Evolutionary conservation across 2,888 invertebrate genomes (phyloP).

Genomic region (Sinodicranocentrus sp.): DNA sequence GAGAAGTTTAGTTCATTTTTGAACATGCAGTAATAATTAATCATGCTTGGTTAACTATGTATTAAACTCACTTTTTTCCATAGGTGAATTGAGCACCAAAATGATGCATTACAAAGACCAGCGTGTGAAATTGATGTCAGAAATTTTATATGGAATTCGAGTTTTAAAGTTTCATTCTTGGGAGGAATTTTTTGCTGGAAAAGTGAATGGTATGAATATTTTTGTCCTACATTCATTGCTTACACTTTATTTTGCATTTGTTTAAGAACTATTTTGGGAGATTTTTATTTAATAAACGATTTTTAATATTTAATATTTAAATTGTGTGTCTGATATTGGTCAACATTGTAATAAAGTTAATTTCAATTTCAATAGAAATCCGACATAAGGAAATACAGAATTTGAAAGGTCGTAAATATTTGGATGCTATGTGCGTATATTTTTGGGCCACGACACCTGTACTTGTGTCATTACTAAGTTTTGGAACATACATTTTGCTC

Average conservation of each 20-base stretch:
- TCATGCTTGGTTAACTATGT: too few relatives aligned
- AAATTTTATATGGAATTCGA: conserved; percentile 91
- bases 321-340: too few relatives aligned
- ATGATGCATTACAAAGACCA: conserved; percentile 95
- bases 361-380: conserved; percentile 80
- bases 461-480: conserved; percentile 90
- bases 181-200: conserved; percentile 81
- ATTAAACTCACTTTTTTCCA: too few relatives aligned
- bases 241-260: not conserved
- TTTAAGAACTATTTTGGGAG: not conserved
- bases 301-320: too few relatives aligned
- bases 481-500: conserved; percentile 87
- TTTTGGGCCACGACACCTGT: conserved; percentile 99
- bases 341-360: too few relatives aligned
- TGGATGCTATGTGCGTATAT: conserved; percentile 98
- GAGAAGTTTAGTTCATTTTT: conserved; percentile 81
- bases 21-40: conserved; percentile 97
- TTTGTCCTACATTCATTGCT: not conserved
- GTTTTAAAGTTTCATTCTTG: conserved; percentile 95
- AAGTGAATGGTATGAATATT: conserved; percentile 47
- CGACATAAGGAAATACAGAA: conserved; percentile 87
- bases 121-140: conserved; percentile 91
- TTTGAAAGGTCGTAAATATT: conserved; percentile 92
- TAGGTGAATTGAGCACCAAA: conserved; percentile 83
- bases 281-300: too few relatives aligned